A percentile compares a stretch with the other conserved stretches of the same genome.
These are phyloP conservation scores for Rhegmatorhina hoffmannsi DNA, from an alignment of 2,113 vertebrate species.

Conservation along the genomic window DNA sequence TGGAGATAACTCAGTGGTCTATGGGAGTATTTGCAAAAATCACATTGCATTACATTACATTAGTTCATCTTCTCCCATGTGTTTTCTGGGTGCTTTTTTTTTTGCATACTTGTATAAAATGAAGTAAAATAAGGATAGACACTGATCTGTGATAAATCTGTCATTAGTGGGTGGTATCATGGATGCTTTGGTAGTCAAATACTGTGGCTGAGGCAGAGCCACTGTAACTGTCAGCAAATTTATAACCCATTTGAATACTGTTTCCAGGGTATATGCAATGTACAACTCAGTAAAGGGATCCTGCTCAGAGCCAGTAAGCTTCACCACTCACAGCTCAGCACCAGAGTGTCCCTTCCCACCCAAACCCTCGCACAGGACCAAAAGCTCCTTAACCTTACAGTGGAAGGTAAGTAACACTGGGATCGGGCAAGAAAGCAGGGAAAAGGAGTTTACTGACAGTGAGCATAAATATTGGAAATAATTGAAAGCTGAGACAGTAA, in stretches of 20 bases:
- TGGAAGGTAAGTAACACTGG: constrained; percentile 87
- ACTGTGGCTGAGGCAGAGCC: not conserved
- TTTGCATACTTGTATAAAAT: not conserved
- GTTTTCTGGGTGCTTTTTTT: not conserved
- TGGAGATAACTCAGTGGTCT: not conserved
- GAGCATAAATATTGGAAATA: not conserved
- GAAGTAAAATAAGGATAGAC: not conserved
- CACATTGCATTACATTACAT: too few species aligned
- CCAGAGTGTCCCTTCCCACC: constrained; percentile 90
- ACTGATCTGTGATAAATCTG: not conserved
- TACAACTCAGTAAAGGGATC: constrained; percentile 91
- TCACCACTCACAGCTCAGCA: constrained; percentile 91
- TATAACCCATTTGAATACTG: not conserved
- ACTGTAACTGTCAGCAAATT: not conserved
- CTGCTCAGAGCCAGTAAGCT: constrained; percentile 88
- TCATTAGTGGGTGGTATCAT: accelerated
- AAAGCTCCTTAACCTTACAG: constrained; percentile 91
- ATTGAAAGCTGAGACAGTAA: not conserved
- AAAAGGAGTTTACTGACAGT: not conserved
- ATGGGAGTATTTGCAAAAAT: not conserved
- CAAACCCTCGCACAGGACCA: constrained; percentile 90
- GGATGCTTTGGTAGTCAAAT: not conserved
- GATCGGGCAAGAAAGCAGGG: not conserved
- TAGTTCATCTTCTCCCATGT: not conserved
- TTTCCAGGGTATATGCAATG: constrained; percentile 84